Conservation (phyloP, 2,797 vertebrate species). For the Taenioides sp. region DNA sequence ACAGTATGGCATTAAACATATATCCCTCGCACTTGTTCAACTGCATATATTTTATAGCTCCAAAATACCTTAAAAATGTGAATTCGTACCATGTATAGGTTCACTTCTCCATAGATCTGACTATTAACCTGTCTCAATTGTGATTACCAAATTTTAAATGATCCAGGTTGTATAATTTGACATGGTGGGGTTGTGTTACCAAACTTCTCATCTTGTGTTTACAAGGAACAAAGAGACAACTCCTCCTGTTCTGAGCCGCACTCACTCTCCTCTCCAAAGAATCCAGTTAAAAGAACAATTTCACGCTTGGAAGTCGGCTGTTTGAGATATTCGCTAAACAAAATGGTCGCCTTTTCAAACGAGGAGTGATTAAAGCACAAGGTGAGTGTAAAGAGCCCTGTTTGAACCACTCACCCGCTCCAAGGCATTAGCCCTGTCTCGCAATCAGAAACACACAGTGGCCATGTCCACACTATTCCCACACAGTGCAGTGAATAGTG, state of each 20-base stretch:
- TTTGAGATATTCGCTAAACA: constrained; percentile 17
- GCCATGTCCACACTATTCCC: too few relatives aligned
- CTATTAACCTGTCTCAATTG: too few relatives aligned
- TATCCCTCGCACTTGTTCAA: too few relatives aligned
- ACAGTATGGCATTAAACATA: too few relatives aligned
- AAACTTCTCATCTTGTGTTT: constrained; percentile 30
- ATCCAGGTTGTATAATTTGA: too few relatives aligned
- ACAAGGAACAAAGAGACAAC: constrained; percentile 37
- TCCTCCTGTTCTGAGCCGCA: constrained; percentile 22
- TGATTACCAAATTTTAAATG: too few relatives aligned
- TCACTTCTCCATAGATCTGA: too few relatives aligned
- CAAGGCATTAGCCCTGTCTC: not conserved
- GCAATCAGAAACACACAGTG: not conserved
- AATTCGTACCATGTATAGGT: too few relatives aligned
- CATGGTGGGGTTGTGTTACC: constrained; percentile 6
- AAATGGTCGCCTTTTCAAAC: constrained; percentile 19
- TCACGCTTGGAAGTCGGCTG: constrained; percentile 29
- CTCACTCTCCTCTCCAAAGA: constrained; percentile 38
- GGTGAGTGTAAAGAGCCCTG: not conserved
- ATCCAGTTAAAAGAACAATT: constrained; percentile 35
- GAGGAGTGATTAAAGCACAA: not conserved
- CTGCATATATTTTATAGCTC: too few relatives aligned
- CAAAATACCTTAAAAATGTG: too few relatives aligned
- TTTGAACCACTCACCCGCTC: not conserved
- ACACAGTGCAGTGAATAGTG: too few relatives aligned